Evolutionary conservation across 2,113 vertebrate genomes (phyloP), one percentile per base, ranked within the genome.

Genomic region (Panthera leo): DNA sequence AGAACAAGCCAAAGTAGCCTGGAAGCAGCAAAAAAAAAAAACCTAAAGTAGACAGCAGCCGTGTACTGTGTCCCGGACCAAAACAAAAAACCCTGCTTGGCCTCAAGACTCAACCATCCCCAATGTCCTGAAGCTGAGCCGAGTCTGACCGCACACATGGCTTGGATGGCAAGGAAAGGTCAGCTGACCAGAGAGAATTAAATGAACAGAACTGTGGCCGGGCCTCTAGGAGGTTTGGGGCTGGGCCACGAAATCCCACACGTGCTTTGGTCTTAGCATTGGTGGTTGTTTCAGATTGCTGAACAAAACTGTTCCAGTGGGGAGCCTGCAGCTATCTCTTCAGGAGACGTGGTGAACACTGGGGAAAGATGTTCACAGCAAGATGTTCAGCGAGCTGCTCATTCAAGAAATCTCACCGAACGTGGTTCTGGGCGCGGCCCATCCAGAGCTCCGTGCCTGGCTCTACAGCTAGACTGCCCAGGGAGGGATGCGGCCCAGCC

Each of bases 261-360:
- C 0, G 3, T 0, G 25, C n/a, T 58, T 48, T 29, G 14, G 42
- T 73, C 34, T 79, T 65, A 29, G 51, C 3, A 10, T 18, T 18
- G 0, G 0, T 4, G 25, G n/a, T 23, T 61, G 48, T 83, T 93
- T 95, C 71, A 29, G 34, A 51, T 42, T 0, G 2, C 10, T 10
- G 48, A 42, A 23, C 42, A 61, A 39, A 31, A 36, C 51, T 34
- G 83, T 58, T 78, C 55, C 25, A 4, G 8, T 3, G 39, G 75
- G 68, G 25, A 18, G 45, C 9, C 48, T 2, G 5, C 23, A 39
- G 51, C 21, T 25, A 6, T 16, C 13, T 23, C 39, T 85, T 67
- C 8, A 23, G 80, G 73, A n/a, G 63, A 21, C 19, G 51, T 48
- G 0, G 0, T 67, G 13, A 23, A 68, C 39, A 7, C 2, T 0